A percentile compares a stretch with the other conserved stretches of the same genome.
Evolutionary conservation across 1,140 invertebrate species (phyloP).

Genomic region (Tigriopus japonicus): DNA sequence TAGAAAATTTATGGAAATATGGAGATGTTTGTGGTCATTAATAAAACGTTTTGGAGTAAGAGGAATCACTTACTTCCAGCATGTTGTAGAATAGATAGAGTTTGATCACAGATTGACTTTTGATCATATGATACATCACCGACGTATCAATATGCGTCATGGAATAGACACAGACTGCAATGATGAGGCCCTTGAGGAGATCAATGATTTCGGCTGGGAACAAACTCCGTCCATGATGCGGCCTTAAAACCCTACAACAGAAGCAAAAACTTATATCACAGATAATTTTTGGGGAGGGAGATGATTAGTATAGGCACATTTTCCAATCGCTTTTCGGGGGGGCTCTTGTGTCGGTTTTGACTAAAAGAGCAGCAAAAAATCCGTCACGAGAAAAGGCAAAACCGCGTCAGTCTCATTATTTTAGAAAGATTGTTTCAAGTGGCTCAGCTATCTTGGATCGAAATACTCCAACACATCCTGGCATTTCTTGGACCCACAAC

Average conservation of each 20-base stretch:
- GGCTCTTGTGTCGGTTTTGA: no score
- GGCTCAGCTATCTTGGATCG: no score
- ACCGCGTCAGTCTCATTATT: no score
- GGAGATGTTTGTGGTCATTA: neutral
- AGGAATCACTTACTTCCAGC: constrained; percentile 52
- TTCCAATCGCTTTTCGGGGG: no score
- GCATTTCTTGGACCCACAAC: no score
- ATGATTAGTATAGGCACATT: no score
- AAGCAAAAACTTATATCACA: no score
- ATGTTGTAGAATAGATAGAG: constrained; percentile 99
- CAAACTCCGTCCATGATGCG: neutral
- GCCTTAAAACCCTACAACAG: neutral
- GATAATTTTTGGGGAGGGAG: no score
- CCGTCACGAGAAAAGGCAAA: no score
- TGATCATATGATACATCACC: constrained; percentile 95
- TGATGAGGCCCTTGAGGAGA: constrained; percentile 72
- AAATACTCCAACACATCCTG: no score
- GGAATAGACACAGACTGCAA: constrained; percentile 59
- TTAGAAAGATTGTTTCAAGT: no score
- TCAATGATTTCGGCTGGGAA: constrained; percentile 83
- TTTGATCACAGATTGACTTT: constrained; percentile 96
- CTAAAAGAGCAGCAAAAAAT: no score
- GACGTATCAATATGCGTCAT: constrained; percentile 88
- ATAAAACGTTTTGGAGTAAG: constrained; percentile 8
- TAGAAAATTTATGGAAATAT: neutral